phyloP scores from a whole-genome alignment of 1,140 invertebrate species.

The Dufourea novaeangliae region DNA sequence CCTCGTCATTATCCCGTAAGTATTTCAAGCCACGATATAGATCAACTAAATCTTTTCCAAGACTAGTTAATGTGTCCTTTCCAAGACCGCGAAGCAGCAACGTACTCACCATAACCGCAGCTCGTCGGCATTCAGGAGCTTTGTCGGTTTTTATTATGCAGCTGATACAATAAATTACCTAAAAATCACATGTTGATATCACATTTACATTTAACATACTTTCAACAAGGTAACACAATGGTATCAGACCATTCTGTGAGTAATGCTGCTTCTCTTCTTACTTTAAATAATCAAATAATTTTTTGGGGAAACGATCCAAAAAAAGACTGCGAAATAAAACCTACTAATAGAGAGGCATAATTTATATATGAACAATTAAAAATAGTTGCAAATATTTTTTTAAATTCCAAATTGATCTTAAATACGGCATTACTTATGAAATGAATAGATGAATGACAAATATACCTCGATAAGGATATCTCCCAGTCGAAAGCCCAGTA shows the following conservation, averaged over 20 bases:
- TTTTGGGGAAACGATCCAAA: too few relatives aligned
- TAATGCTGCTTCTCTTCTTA: too few relatives aligned
- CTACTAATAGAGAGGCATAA: too few relatives aligned
- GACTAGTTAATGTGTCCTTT: slow-evolving; percentile 84
- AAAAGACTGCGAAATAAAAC: too few relatives aligned
- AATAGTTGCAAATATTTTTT: too few relatives aligned
- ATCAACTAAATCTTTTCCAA: slow-evolving; percentile 86
- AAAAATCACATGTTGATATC: slow-evolving; percentile 28
- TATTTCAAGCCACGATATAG: slow-evolving; percentile 88
- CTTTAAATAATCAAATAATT: too few relatives aligned
- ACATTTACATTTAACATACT: slow-evolving; percentile 77
- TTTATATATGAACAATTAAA: too few relatives aligned
- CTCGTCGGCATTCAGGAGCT: slow-evolving; percentile 87
- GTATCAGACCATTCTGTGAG: too few relatives aligned
- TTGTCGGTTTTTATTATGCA: slow-evolving; percentile 87
- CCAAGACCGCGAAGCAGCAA: slow-evolving; percentile 88
- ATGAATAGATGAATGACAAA: slow-evolving; percentile 9
- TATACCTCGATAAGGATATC: slow-evolving; percentile 88
- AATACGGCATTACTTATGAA: too few relatives aligned
- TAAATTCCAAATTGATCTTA: too few relatives aligned
- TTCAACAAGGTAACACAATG: too few relatives aligned
- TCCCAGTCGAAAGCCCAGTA: slow-evolving; percentile 88
- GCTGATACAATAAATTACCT: slow-evolving; percentile 88
- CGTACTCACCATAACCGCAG: slow-evolving; percentile 89
- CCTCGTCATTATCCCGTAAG: slow-evolving; percentile 85